These are phyloP conservation scores for Saturnia pavonia DNA, from an alignment of 2,888 invertebrate genomes.

Conservation along the genomic window DNA sequence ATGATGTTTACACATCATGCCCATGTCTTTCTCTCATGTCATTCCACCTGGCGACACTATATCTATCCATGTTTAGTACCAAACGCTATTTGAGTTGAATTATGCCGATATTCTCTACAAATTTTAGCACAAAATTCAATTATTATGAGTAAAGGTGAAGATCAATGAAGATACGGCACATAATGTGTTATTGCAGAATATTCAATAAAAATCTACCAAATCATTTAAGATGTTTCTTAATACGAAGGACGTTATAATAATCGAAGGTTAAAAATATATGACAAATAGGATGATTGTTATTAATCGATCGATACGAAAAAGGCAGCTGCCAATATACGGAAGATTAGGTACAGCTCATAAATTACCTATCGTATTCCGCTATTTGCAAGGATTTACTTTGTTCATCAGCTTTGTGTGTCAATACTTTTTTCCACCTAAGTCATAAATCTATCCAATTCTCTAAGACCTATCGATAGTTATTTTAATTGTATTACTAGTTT, in stretches of 20 bases:
- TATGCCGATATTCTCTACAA: no score
- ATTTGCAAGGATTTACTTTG: conserved; percentile 13
- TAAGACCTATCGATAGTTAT: neutral
- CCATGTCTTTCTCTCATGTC: no score
- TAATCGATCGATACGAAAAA: neutral
- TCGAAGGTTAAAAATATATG: neutral
- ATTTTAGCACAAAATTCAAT: no score
- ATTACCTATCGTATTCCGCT: conserved; percentile 18
- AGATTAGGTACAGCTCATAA: neutral
- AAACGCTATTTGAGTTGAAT: no score
- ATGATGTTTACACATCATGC: no score
- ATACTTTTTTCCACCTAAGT: conserved; percentile 10
- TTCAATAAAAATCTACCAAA: no score
- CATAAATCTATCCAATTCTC: neutral
- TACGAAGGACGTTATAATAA: neutral
- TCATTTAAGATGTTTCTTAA: neutral
- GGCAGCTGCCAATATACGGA: neutral
- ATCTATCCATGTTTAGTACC: no score
- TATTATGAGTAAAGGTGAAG: no score
- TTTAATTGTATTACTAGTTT: neutral
- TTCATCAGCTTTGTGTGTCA: conserved; percentile 4
- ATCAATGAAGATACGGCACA: no score
- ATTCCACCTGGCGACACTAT: no score
- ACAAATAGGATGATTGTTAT: neutral
- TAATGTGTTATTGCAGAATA: no score